These are phyloP conservation scores for Sebastes trivittatus DNA, from an alignment of 2,797 vertebrate species.

Conservation along the genomic window DNA sequence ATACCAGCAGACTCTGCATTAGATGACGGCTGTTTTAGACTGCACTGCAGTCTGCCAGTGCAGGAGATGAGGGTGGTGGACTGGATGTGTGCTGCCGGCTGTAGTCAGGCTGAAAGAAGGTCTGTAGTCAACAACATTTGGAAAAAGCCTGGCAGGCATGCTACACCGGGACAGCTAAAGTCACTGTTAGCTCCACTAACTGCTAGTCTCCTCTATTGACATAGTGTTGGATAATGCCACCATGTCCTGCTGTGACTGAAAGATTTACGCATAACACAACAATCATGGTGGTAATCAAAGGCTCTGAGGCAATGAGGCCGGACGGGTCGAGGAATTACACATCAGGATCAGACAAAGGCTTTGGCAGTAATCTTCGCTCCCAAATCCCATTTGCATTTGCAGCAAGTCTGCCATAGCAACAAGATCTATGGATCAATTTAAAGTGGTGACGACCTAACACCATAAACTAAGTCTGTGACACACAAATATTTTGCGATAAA, in stretches of 20 bases:
- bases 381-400: conserved; percentile 30
- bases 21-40: conserved; percentile 57
- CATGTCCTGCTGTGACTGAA: conserved; percentile 30
- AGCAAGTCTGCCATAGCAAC: conserved; percentile 29
- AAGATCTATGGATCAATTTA: conserved; percentile 34
- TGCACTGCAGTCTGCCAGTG: conserved; percentile 63
- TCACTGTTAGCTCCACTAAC: conserved; percentile 46
- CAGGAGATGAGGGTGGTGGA: conserved; percentile 52
- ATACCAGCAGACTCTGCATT: conserved; percentile 53
- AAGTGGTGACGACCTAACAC: conserved; percentile 6
- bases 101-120: conserved; percentile 51
- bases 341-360: conserved; percentile 41
- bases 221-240: conserved; percentile 41
- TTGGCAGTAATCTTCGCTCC: conserved; percentile 24
- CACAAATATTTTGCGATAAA: neutral
- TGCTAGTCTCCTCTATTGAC: conserved; percentile 54
- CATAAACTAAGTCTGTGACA: neutral
- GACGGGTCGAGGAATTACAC: conserved; percentile 40
- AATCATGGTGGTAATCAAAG: conserved; percentile 41
- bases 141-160: conserved; percentile 77
- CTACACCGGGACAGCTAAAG: conserved; percentile 37
- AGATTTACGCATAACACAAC: conserved; percentile 47
- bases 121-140: conserved; percentile 61
- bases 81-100: conserved; percentile 57
- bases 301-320: conserved; percentile 31